phyloP scores from a whole-genome alignment of 2,888 invertebrate genomes.

The Leucoma salicis region DNA sequence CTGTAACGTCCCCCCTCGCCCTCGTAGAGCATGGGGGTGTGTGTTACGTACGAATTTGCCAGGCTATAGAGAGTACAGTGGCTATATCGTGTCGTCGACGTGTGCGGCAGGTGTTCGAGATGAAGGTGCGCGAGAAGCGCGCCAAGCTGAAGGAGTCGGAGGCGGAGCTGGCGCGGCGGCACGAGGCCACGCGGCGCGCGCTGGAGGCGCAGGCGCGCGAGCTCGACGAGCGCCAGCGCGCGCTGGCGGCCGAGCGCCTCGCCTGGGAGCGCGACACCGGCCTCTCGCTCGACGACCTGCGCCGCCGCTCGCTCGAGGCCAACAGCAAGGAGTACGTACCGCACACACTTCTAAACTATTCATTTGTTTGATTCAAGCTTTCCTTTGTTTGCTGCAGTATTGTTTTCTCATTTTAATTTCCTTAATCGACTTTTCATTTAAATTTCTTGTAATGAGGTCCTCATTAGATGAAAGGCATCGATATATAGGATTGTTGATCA shows the following conservation, averaged over 20 bases:
- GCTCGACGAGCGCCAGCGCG: constrained; percentile 92
- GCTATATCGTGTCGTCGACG: background rate
- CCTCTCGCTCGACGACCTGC: constrained; percentile 93
- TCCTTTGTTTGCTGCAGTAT: too few species aligned
- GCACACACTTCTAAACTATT: background rate
- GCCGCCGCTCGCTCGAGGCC: constrained; percentile 93
- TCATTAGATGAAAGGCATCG: too few species aligned
- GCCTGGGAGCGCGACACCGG: constrained; percentile 96
- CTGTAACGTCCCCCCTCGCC: too few species aligned
- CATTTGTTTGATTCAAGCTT: too few species aligned
- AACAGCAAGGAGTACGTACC: constrained; percentile 92
- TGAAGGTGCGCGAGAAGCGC: constrained; percentile 98
- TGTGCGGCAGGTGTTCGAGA: constrained; percentile 90
- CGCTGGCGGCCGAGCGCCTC: constrained; percentile 92
- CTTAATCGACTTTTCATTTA: too few species aligned
- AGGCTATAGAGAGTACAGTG: too few species aligned
- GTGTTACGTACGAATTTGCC: too few species aligned
- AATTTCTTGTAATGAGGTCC: too few species aligned
- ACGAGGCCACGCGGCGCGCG: constrained; percentile 88
- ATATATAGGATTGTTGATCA: too few species aligned
- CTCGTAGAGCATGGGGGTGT: too few species aligned
- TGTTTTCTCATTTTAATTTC: too few species aligned
- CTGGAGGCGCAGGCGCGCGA: constrained; percentile 95
- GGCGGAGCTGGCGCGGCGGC: constrained; percentile 93
- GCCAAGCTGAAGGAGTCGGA: constrained; percentile 98